Conservation (phyloP, 2,113 vertebrate genomes). For the Saccopteryx leptura region DNA sequence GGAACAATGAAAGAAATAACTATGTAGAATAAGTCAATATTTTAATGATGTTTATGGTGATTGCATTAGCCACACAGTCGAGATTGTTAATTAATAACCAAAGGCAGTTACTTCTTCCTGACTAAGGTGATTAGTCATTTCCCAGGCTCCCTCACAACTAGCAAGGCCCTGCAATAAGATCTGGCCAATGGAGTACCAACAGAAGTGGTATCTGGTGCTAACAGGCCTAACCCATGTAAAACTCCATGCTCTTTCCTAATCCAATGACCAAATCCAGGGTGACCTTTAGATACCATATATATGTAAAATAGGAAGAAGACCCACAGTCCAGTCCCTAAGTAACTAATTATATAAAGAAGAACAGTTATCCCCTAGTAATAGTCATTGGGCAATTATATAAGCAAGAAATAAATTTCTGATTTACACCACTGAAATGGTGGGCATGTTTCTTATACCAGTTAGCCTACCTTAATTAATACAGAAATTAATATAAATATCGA, state of each 20-base stretch:
- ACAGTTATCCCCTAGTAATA: background rate
- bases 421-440: background rate
- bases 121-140: background rate
- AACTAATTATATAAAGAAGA: background rate
- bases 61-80: background rate
- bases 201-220: background rate
- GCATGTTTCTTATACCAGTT: background rate
- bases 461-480: background rate
- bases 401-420: background rate
- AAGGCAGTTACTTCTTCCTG: background rate
- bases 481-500: background rate
- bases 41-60: background rate
- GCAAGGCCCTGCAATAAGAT: background rate
- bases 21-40: background rate
- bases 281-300: background rate
- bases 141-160: background rate
- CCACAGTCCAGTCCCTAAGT: background rate
- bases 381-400: background rate
- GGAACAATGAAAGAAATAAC: background rate
- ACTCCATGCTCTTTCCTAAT: background rate
- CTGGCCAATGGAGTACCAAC: background rate
- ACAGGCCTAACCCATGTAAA: background rate
- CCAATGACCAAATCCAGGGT: background rate
- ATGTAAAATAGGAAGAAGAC: background rate
- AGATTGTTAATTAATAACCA: background rate